phyloP scores from a whole-genome alignment of 2,888 invertebrate species.

The Hirtodrosophila histrioides region DNA sequence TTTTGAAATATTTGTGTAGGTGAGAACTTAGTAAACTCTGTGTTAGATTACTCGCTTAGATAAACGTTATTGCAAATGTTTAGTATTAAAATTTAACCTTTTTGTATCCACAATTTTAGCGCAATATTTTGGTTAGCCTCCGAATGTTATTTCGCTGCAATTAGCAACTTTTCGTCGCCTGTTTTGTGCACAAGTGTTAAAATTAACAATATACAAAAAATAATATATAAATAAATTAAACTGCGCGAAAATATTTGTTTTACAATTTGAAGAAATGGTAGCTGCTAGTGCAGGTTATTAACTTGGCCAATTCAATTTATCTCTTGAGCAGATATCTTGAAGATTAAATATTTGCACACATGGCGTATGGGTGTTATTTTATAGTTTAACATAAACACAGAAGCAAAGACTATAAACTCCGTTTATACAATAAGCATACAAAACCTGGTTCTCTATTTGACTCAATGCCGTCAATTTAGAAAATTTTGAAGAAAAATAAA shows the following conservation, averaged over 20 bases:
- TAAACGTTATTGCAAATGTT: conserved; percentile 11
- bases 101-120: not conserved
- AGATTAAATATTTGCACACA: conserved; percentile 52
- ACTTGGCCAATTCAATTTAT: conserved; percentile 12
- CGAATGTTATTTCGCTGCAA: conserved; percentile 43
- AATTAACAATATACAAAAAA: conserved; percentile 39
- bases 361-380: conserved; percentile 17
- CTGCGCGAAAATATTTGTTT: conserved; percentile 29
- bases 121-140: conserved; percentile 16
- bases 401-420: no score
- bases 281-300: not conserved
- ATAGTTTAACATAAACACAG: not conserved
- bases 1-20: no score
- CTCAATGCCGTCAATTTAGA: no score
- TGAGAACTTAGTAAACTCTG: no score
- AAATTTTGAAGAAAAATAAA: no score
- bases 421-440: no score
- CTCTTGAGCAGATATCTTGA: conserved; percentile 15
- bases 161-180: conserved; percentile 46
- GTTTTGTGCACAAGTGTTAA: conserved; percentile 54
- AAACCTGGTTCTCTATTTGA: no score
- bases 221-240: conserved; percentile 23
- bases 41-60: no score
- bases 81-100: conserved; percentile 15
- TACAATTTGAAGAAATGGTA: conserved; percentile 2